phyloP scores from a whole-genome alignment of 2,888 invertebrate species.

The Cataglyphis albicans region DNA sequence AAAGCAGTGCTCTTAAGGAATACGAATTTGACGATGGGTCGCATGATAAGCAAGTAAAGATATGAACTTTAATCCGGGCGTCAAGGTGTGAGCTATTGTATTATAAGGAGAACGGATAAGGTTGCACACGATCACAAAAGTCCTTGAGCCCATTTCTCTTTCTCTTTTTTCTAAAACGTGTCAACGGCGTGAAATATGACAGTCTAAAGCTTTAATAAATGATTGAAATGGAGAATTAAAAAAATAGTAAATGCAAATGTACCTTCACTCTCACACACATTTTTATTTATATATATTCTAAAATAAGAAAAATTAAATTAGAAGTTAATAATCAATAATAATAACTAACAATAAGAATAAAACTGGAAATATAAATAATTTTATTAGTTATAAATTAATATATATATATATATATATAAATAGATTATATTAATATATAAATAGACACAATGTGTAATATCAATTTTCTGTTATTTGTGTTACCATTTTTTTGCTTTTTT shows the following conservation, averaged over 20 bases:
- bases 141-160: constrained; percentile 38
- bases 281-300: not conserved
- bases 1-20: not conserved
- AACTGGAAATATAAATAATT: not conserved
- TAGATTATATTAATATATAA: not conserved
- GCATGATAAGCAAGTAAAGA: constrained; percentile 9
- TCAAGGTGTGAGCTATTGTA: not conserved
- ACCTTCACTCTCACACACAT: too few relatives aligned
- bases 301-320: not conserved
- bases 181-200: not conserved
- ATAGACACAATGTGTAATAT: not conserved
- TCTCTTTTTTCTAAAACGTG: constrained; percentile 1
- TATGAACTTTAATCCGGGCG: not conserved
- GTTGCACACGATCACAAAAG: not conserved
- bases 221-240: constrained; percentile 1
- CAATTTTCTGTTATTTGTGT: not conserved
- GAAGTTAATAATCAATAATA: not conserved
- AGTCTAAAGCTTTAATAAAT: not conserved
- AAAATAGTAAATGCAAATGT: not conserved
- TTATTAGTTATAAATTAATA: too few relatives aligned
- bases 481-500: not conserved
- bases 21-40: not conserved
- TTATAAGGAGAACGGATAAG: constrained; percentile 6
- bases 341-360: not conserved
- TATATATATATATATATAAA: too few relatives aligned